phyloP scores from a whole-genome alignment of 92 coral and sea anemone genomes.

The Parazoanthus swiftii region DNA sequence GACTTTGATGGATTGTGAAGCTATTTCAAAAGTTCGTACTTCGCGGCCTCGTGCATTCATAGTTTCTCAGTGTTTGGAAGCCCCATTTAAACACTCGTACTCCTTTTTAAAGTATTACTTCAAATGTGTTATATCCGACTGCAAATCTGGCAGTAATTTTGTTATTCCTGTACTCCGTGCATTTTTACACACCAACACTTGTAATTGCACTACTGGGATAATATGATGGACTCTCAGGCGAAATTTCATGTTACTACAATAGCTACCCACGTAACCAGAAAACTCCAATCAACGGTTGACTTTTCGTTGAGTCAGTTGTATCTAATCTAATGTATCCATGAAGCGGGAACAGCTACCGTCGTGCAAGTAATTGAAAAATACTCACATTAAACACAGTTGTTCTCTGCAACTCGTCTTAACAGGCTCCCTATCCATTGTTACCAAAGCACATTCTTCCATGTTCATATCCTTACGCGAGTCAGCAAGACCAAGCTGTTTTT shows the following conservation, averaged over 20 bases:
- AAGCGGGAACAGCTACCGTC: background rate
- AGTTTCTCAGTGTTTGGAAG: no score
- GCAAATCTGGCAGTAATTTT: no score
- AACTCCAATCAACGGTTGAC: background rate
- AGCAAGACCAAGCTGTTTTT: background rate
- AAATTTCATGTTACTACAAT: background rate
- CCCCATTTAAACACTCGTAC: no score
- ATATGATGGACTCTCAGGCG: no score
- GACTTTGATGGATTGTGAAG: no score
- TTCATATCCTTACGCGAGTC: background rate
- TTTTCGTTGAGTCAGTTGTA: background rate
- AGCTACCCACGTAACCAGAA: background rate
- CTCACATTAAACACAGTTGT: background rate
- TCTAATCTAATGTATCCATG: background rate
- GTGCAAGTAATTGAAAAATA: background rate
- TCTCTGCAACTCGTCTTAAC: background rate
- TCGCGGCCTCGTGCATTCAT: no score
- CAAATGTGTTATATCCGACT: no score
- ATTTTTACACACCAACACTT: no score
- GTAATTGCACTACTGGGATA: no score
- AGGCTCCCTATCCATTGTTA: conserved; percentile 6
- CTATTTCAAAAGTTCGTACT: no score
- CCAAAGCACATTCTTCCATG: background rate
- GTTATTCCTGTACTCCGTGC: no score
- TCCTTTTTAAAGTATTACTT: no score